Conservation (phyloP, 2,888 invertebrate species). For the Allacma fusca region DNA sequence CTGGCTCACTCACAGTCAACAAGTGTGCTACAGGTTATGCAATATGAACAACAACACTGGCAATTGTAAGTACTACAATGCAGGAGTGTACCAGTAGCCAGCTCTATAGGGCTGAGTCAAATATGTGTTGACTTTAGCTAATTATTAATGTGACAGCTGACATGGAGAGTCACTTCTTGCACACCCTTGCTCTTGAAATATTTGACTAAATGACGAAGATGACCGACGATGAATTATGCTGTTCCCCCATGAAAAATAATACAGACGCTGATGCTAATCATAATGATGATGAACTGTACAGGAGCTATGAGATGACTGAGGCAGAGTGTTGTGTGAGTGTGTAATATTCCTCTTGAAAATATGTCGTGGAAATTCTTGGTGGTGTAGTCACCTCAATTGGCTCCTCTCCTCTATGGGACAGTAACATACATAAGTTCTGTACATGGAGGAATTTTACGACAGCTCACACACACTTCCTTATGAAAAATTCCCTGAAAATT, state of each 20-base stretch:
- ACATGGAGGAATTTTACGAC: not conserved
- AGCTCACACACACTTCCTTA: not conserved
- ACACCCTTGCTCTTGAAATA: slow-evolving; percentile 30
- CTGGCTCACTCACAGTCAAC: not conserved
- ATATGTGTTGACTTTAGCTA: not conserved
- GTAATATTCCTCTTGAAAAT: too few relatives aligned
- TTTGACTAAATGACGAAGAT: slow-evolving; percentile 17
- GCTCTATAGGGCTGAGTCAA: not conserved
- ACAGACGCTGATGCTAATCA: not conserved
- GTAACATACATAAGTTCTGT: too few relatives aligned
- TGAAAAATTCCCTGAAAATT: slow-evolving; percentile 14
- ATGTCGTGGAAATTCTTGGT: too few relatives aligned
- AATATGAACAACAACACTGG: too few relatives aligned
- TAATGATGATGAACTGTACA: not conserved
- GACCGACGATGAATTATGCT: slow-evolving; percentile 26
- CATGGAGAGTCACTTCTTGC: slow-evolving; percentile 14
- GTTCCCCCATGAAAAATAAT: slow-evolving; percentile 2
- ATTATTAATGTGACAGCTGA: slow-evolving; percentile 42
- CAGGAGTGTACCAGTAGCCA: not conserved
- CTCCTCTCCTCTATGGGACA: too few relatives aligned
- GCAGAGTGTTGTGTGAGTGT: too few relatives aligned
- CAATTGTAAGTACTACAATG: too few relatives aligned
- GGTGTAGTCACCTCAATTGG: too few relatives aligned
- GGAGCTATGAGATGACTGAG: not conserved
- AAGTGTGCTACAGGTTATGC: too few relatives aligned